These are phyloP conservation scores for Onthophagus taurus DNA, from an alignment of 1,140 invertebrate species.

Conservation along the genomic window DNA sequence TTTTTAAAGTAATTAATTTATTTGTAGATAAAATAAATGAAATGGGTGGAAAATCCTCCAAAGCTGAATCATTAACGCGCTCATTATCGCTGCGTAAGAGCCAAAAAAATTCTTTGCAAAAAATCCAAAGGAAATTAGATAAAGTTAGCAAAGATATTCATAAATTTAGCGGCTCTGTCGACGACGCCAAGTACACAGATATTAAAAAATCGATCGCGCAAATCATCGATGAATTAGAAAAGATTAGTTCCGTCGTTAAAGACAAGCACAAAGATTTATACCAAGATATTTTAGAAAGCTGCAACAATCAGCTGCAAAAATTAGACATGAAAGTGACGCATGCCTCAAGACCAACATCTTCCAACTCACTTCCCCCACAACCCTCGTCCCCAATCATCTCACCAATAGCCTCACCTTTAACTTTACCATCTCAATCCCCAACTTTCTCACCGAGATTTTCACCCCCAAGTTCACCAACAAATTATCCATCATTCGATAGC, in stretches of 20 bases:
- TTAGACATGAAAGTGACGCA: conserved; percentile 7
- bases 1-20: neutral
- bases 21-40: conserved; percentile 1
- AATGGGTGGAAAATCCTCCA: conserved; percentile 14
- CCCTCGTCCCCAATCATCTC: neutral
- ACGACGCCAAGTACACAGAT: conserved; percentile 6
- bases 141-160: conserved; percentile 1
- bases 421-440: neutral
- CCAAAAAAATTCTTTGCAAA: conserved; percentile 11
- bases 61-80: conserved; percentile 1
- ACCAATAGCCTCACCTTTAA: conserved; percentile 3
- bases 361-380: neutral
- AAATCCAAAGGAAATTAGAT: conserved; percentile 7
- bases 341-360: too few relatives aligned
- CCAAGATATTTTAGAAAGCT: conserved; percentile 9
- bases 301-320: conserved; percentile 6
- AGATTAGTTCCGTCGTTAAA: conserved; percentile 8
- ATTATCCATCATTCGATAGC: neutral
- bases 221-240: conserved; percentile 5
- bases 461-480: neutral
- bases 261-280: conserved; percentile 12
- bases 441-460: neutral
- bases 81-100: conserved; percentile 10
- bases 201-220: conserved; percentile 6
- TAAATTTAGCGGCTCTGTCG: neutral